Conservation (phyloP, 1,140 invertebrate genomes). For the Hesperophylax magnus region DNA sequence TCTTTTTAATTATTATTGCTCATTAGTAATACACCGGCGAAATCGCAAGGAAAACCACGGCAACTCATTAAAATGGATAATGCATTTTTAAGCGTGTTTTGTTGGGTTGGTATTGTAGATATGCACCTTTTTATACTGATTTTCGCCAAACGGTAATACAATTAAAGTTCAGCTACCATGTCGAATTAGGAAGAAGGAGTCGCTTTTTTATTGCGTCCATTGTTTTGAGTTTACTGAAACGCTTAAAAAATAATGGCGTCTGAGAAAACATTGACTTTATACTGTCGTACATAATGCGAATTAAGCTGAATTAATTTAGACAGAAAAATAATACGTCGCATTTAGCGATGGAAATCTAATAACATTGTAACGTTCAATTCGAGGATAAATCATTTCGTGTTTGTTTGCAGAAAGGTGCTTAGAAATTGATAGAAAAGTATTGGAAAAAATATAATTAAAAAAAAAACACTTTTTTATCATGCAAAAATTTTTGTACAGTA, state of each 20-base stretch:
- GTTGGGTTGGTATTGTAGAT: neutral
- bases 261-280: conserved; percentile 9
- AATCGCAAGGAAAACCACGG: neutral
- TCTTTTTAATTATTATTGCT: conserved; percentile 6
- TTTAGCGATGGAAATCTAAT: too few species aligned
- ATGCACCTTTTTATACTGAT: neutral
- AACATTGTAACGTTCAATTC: too few species aligned
- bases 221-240: neutral
- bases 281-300: neutral
- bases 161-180: neutral
- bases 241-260: neutral
- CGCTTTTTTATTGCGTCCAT: neutral
- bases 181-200: neutral
- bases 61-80: neutral
- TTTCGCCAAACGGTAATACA: too few species aligned
- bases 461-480: too few species aligned
- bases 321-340: too few species aligned
- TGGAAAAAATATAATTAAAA: too few species aligned
- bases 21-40: neutral
- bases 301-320: too few species aligned
- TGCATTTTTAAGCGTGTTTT: neutral
- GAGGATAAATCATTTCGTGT: too few species aligned
- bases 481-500: too few species aligned
- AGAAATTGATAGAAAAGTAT: too few species aligned
- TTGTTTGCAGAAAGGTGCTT: too few species aligned